These are phyloP conservation scores for Amblyjoppa fuscipennis DNA, from an alignment of 2,888 invertebrate genomes.

Conservation along the genomic window DNA sequence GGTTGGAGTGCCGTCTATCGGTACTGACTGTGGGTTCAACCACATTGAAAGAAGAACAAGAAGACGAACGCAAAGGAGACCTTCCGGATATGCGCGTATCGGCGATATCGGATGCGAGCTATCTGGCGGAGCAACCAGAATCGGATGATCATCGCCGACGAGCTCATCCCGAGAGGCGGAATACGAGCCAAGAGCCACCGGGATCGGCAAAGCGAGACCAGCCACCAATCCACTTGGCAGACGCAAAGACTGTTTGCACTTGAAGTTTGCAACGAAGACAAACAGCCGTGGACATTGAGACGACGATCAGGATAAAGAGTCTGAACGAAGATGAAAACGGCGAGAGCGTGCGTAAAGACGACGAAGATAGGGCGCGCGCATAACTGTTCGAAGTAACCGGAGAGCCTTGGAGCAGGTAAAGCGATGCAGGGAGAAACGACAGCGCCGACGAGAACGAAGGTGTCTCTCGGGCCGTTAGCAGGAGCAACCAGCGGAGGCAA, in stretches of 20 bases:
- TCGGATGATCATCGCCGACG: not conserved
- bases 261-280: not conserved
- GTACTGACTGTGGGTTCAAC: too few species aligned
- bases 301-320: slow-evolving; percentile 11
- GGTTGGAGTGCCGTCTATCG: too few species aligned
- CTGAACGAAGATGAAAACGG: not conserved
- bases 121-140: not conserved
- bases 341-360: not conserved
- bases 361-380: not conserved
- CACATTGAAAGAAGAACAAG: too few species aligned
- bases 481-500: slow-evolving; percentile 11
- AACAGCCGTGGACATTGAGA: not conserved
- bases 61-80: not conserved
- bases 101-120: not conserved
- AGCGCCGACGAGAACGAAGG: slow-evolving; percentile 38
- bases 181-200: not conserved
- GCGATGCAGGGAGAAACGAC: slow-evolving; percentile 13
- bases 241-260: not conserved
- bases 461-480: slow-evolving; percentile 54
- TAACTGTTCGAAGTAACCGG: slow-evolving; percentile 2
- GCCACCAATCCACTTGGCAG: not conserved
- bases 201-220: not conserved
- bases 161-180: not conserved
- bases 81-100: not conserved
- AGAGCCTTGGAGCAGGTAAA: not conserved